Base-by-base conservation (phyloP, 2,113 vertebrate species). In the Macquaria australasica region DNA sequence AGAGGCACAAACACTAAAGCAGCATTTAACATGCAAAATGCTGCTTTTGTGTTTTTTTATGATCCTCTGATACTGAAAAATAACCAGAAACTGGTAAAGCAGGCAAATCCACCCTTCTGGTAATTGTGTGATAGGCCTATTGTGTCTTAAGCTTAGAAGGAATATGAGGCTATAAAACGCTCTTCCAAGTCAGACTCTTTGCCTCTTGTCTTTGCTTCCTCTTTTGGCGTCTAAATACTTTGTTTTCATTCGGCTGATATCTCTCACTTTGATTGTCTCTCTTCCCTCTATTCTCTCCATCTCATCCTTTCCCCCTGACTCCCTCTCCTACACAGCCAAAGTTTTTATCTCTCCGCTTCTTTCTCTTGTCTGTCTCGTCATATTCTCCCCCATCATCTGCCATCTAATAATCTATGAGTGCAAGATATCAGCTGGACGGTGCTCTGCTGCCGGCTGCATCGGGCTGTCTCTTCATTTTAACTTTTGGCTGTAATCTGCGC, bases 371-470 rank as follows among this genome's bases (percentile, higher is more conserved):
- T n/a, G 45, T 85, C 63, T 79, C 12, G 39, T 67, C 81, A 71
- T 39, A 14, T 62, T 74, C 16, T 21, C 31, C 45, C 6, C 4
- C 66, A n/a, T 84, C 72, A 75, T 25, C 78, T n/a, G 31, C 41
- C 73, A 82, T 68, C 62, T 73, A 66, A 62, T 77, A 79, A 94
- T 88, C 83, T 78, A 88, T 70, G 68, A 71, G 41, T 59, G 62
- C 31, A 31, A 84, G 83, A 64, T 67, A 89, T 82, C 51, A 64
- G 73, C 18, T 12, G 59, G 88, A 59, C 88, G 50, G 58, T 3
- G 63, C 73, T 84, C 64, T 73, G 80, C 73, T 86, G 82, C 64
- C 0, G 50, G 73, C 59, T 59, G 53, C 14, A 11, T 53, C 16
- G 20, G 4, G 6, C 50, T 43, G 81, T 81, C 85, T 59, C 76